Evolutionary conservation across 2,113 vertebrate genomes (phyloP), one percentile per base, ranked within the genome.

Genomic region (Silurus asotus): DNA sequence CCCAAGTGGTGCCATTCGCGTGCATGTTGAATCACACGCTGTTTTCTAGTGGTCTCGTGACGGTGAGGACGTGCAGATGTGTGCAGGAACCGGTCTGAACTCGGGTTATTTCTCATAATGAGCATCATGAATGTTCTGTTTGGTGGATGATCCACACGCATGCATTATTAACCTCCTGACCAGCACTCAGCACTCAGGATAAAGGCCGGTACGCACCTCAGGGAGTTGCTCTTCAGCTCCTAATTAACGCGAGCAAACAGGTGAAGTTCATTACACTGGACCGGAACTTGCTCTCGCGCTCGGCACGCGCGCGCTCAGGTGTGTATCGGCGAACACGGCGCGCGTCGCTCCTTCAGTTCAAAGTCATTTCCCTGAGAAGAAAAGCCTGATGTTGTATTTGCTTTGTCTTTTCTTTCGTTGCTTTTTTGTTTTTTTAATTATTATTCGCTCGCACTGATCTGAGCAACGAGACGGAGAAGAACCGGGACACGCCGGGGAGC

Each of bases 241-340:
- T 48, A 23, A 48, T 80, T 11, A 79, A 37, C 17, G 23, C 14
- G 5, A 11, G 14, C 25, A 6, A 45, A 45, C 76, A 37, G 25
- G 55, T 59, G 55, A 77, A 77, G 75, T 28, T 56, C 23, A 77
- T 77, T 8, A 78, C 75, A 56, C 75, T n/a, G n/a, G 11, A 78
- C 25, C 55, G 55, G 76, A 19, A 20, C 76, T 37, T 28, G 75
- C 23, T 49, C 48, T 23, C 48, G 48, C 72, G 69, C 69, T 72
- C 14, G 17, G 74, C 49, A 76, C 75, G 53, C 75, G 53, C 75
- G 53, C 76, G 55, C 77, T 80, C 56, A 61, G 8, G 53, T 58
- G 53, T 58, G 6, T 17, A 15, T 8, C 76, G 2, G 77, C n/a
- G 74, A 55, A 15, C 74, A 25, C 51, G 51, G 10, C 14, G 10